Conservation (phyloP, 2,888 invertebrate genomes). For the Bedellia somnulentella region DNA sequence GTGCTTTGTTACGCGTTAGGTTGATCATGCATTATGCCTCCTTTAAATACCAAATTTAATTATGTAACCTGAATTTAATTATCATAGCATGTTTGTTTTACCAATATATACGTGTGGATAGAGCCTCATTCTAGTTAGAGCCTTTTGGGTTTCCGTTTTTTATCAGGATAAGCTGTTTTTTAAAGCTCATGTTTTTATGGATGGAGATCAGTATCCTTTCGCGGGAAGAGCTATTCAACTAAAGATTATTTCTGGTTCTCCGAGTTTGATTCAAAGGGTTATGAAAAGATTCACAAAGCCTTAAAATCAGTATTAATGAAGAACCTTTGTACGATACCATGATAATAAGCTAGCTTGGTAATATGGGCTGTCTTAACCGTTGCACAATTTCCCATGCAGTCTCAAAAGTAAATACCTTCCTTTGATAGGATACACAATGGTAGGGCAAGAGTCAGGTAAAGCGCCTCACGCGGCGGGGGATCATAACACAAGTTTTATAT, state of each 20-base stretch:
- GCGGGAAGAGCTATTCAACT: no score
- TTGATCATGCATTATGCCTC: no score
- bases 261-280: constrained; percentile 28
- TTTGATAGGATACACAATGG: constrained; percentile 46
- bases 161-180: no score
- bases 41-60: no score
- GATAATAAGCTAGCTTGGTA: no score
- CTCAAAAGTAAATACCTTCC: constrained; percentile 48
- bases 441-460: constrained; percentile 59
- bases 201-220: constrained; percentile 18
- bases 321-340: constrained; percentile 21
- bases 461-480: constrained; percentile 47
- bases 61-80: no score
- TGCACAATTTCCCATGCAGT: constrained; percentile 57
- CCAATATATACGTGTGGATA: no score
- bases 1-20: no score
- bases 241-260: constrained; percentile 22
- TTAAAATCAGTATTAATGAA: constrained; percentile 22
- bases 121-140: no score
- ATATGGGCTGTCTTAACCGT: constrained; percentile 28
- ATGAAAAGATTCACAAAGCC: constrained; percentile 15
- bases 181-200: no score
- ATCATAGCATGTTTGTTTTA: no score
- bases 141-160: no score
- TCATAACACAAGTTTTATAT: constrained; percentile 54